These are phyloP conservation scores for Pectinophora gossypiella DNA, from an alignment of 1,140 invertebrate species.

Conservation along the genomic window DNA sequence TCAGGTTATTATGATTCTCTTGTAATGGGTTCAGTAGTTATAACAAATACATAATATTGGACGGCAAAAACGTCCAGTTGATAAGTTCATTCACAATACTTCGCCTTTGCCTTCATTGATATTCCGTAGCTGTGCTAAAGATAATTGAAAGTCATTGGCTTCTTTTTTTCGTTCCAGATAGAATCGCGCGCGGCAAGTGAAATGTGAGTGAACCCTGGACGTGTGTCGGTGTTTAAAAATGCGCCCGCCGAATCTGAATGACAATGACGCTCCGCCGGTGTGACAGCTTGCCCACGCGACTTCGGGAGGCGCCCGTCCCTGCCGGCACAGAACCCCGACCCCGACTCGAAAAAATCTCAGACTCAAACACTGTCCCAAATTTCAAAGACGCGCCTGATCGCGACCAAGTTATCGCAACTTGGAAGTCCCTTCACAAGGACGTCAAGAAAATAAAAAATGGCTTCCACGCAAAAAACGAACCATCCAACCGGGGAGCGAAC, in stretches of 20 bases:
- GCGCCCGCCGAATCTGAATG: constrained; percentile 30
- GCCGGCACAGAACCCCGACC: constrained; percentile 23
- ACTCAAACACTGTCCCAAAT: constrained; percentile 49
- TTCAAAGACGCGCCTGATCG: constrained; percentile 36
- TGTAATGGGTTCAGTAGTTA: no score
- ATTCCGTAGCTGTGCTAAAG: not conserved
- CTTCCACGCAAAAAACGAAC: constrained; percentile 36
- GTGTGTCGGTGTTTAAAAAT: constrained; percentile 38
- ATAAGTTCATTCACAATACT: not conserved
- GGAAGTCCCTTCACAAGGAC: constrained; percentile 64
- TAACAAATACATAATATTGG: no score
- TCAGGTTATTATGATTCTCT: no score
- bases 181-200: constrained; percentile 10
- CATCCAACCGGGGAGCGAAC: constrained; percentile 19
- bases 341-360: constrained; percentile 33
- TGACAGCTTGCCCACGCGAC: constrained; percentile 58
- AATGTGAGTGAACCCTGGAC: constrained; percentile 13
- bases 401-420: constrained; percentile 64
- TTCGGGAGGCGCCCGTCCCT: constrained; percentile 33
- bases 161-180: constrained; percentile 1
- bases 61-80: no score
- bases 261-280: constrained; percentile 63
- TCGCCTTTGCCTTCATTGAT: not conserved
- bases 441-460: constrained; percentile 67
- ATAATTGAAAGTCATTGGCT: constrained; percentile 2